These are phyloP conservation scores for Agrotis exclamationis DNA, from an alignment of 2,888 invertebrate species.

Conservation along the genomic window DNA sequence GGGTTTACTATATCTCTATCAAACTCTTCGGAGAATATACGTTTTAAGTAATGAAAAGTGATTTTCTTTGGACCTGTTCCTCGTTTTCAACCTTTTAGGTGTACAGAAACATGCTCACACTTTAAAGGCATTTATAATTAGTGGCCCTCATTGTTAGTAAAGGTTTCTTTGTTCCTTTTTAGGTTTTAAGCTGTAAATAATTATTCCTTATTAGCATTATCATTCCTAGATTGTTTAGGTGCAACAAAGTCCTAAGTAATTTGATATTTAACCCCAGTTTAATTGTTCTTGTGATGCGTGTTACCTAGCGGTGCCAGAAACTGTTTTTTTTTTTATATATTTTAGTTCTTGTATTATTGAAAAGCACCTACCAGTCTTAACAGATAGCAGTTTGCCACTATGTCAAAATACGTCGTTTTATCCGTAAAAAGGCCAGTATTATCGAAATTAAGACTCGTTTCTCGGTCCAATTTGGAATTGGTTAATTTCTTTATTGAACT, in stretches of 20 bases:
- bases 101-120: conserved; percentile 3
- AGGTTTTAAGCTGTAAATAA: conserved; percentile 12
- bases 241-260: too few species aligned
- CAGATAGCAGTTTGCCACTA: neutral
- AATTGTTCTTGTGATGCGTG: neutral
- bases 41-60: neutral
- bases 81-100: neutral
- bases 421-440: neutral
- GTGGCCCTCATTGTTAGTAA: conserved; percentile 16
- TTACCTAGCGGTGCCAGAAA: neutral
- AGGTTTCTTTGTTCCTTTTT: conserved; percentile 18
- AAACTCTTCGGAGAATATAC: too few species aligned
- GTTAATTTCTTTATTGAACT: conserved; percentile 57
- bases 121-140: conserved; percentile 24
- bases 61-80: neutral
- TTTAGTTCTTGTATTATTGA: too few species aligned
- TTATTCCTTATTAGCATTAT: conserved; percentile 15
- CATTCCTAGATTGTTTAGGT: conserved; percentile 7
- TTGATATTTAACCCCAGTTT: neutral
- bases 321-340: neutral
- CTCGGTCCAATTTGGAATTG: conserved; percentile 53
- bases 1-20: neutral
- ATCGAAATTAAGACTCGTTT: conserved; percentile 40
- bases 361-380: neutral
- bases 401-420: neutral